phyloP scores from a whole-genome alignment of 1,140 invertebrate species.

The Melanaphis sacchari region DNA sequence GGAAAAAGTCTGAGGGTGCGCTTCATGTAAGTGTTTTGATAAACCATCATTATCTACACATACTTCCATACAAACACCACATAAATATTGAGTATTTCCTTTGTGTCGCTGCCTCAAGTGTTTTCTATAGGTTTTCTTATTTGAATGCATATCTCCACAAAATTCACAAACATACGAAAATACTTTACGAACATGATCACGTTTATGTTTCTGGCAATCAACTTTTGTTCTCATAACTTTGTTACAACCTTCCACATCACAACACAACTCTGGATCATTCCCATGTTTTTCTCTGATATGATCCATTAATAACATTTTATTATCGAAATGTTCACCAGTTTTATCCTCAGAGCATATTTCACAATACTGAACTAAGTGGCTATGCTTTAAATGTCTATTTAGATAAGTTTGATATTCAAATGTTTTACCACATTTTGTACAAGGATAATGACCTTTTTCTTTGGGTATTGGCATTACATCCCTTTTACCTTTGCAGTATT shows the following conservation, averaged over 20 bases:
- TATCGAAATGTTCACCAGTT: slow-evolving; percentile 66
- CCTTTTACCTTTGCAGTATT: slow-evolving; percentile 61
- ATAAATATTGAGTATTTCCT: slow-evolving; percentile 66
- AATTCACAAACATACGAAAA: slow-evolving; percentile 69
- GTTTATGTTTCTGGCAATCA: slow-evolving; percentile 67
- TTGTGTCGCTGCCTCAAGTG: slow-evolving; percentile 66
- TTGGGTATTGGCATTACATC: slow-evolving; percentile 53
- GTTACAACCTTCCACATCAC: slow-evolving; percentile 65
- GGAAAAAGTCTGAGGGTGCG: slow-evolving; percentile 66
- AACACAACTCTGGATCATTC: slow-evolving; percentile 67
- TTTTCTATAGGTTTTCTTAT: slow-evolving; percentile 70
- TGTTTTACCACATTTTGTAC: slow-evolving; percentile 59
- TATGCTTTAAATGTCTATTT: slow-evolving; percentile 58
- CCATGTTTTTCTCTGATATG: slow-evolving; percentile 70
- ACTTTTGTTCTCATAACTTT: slow-evolving; percentile 68
- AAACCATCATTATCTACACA: slow-evolving; percentile 69
- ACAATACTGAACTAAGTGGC: slow-evolving; percentile 57
- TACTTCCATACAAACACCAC: slow-evolving; percentile 69
- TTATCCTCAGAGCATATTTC: slow-evolving; percentile 65
- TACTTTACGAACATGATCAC: slow-evolving; percentile 66
- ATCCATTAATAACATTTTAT: slow-evolving; percentile 69
- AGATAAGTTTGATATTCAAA: slow-evolving; percentile 58
- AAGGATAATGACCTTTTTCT: slow-evolving; percentile 59
- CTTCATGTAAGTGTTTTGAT: slow-evolving; percentile 68
- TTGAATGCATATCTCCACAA: slow-evolving; percentile 70